Evolutionary conservation across 2,113 vertebrate species (phyloP), one percentile per base, ranked within the genome.

Genomic region (Macheiramphus alcinus): DNA sequence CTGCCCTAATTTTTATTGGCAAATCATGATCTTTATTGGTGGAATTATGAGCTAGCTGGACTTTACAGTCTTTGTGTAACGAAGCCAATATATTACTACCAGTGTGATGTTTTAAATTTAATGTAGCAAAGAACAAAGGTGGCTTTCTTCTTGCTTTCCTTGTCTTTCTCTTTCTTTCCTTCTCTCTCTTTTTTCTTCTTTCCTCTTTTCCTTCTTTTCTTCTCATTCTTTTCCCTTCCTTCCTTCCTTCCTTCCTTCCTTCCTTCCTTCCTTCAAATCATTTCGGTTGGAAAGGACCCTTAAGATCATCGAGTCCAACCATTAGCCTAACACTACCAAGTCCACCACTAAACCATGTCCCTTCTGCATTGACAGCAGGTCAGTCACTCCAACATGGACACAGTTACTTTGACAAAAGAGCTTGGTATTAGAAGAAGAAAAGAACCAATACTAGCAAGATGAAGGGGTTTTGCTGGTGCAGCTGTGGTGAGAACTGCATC

Each of bases 1-100:
- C 80, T 87, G 90, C 78, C 90, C 91, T 93, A 91, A 94, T 86
- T 94, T 97, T 94, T 95, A 92, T 76, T 93, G 79, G 81, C 56
- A 95, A 87, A 80, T 92, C 42, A 23, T 61, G 66, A 43, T 94
- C 66, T 95, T 95, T 95, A 95, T 56, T 94, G 75, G 91, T 92
- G 67, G 58, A 88, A 76, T 95, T 96, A 95, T 58, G 62, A 93
- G 70, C 76, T 95, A 88, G 62, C 38, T 90, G 87, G 61, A 81
- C 86, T 86, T 91, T 68, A 93, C 55, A 75, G 47, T 81, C 53
- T 78, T 81, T 87, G 80, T 86, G 68, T 58, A 84, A 86, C 36
- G 63, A 92, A 89, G 59, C 76, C 72, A 92, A 86, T 80, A 45
- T 76, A 83, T 68, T 90, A 53, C 63, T 90, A 86, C n/a, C 22